Conservation (phyloP, 2,797 vertebrate species). For the Argya squamiceps region DNA sequence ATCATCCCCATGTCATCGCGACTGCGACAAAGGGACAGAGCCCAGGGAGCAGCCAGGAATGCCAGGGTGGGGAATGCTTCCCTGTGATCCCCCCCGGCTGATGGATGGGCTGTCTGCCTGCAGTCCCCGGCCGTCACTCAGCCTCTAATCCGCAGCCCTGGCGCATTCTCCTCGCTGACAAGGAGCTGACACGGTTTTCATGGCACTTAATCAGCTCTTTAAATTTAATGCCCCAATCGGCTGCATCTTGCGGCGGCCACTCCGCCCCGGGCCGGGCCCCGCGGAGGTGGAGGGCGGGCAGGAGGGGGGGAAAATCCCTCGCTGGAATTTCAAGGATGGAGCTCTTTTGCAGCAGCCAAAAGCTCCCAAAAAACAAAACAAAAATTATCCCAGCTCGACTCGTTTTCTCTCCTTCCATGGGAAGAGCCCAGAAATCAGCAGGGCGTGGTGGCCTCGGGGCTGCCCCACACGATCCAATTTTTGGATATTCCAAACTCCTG, state of each 20-base stretch:
- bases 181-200: constrained; percentile 54
- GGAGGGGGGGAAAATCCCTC: not conserved
- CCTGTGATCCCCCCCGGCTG: not conserved
- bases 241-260: not conserved
- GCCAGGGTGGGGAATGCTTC: not conserved
- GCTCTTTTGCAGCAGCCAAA: not conserved
- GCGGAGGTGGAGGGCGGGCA: not conserved
- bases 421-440: too few species aligned
- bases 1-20: not conserved
- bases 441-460: not conserved
- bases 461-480: accelerated
- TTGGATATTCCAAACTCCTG: accelerated
- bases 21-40: not conserved
- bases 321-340: not conserved
- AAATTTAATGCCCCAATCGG: constrained; percentile 22
- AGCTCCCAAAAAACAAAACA: not conserved
- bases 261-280: not conserved
- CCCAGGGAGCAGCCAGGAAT: not conserved
- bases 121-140: constrained; percentile 47
- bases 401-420: too few species aligned
- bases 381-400: not conserved
- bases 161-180: constrained; percentile 54
- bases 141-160: constrained; percentile 51
- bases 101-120: constrained; percentile 19
- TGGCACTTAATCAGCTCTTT: constrained; percentile 65